Evolutionary conservation across 2,888 invertebrate genomes (phyloP), one percentile per base, ranked within the genome.

Genomic region (Ochlodes sylvanus): DNA sequence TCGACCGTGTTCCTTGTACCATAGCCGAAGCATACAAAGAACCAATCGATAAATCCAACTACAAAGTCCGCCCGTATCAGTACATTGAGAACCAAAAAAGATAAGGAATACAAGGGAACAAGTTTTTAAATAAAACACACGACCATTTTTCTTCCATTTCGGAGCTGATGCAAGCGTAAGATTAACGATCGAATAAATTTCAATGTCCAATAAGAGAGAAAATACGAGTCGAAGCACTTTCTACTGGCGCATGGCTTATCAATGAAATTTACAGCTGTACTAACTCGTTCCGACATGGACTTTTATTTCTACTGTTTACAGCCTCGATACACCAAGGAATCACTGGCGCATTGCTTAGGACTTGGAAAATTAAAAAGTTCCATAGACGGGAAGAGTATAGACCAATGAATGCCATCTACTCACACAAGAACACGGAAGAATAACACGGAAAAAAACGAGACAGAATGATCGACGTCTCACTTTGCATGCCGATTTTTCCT

Each of bases 131-230:
- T 62, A 67, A 67, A 67, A 67, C 61, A 67, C 61, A 62, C 67
- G 67, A 41, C 67, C 67, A 67, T 67, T 62, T 56, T 62, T 67
- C 67, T 67, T 67, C 67, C 55, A 62, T 61, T 67, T 67, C 47
- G 67, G 54, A 56, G 67, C 67, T 62, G 67, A 67, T 67, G 67
- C 67, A 67, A 67, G 61, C 67, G 55, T 38, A 67, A 67, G 67
- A 67, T 67, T 67, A 67, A 67, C 67, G 61, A 62, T 62, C 72
- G 68, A 75, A 75, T 76, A 75, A 75, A 76, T 75, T 74, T 73
- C 70, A 67, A 69, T 64, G 72, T 73, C 73, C 74, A 73, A 72
- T 72, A 72, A 72, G 70, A 71, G 64, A 68, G 73, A 71, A 68
- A 68, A 71, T 57, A 68, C 63, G 63, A 19, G 61, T 65, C 69